Base-by-base conservation (phyloP, 37 sponge, comb jelly and placozoan genomes). In the Agelas oroides region DNA sequence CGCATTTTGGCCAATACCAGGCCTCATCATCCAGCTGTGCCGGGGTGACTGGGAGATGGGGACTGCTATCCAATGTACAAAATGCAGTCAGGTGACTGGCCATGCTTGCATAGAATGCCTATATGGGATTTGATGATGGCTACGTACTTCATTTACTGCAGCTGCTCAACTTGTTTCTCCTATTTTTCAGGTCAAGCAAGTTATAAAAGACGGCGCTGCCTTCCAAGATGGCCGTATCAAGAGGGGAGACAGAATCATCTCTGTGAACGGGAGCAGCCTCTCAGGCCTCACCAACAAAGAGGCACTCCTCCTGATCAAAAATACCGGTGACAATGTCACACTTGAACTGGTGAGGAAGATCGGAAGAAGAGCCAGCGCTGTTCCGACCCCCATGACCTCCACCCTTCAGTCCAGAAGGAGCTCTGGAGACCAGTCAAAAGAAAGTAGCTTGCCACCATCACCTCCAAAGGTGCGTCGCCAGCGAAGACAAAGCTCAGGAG, bases 231-330 rank as follows among this genome's bases (percentile, higher is more conserved):
- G 86, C 2, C 33, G 59, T 36, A 79, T 95, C 17, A 85, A 68
- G 71, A 56, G 66, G 58, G 89, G 89, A 5, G 92, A 95, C 38
- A 38, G 86, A 12, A 21, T 95, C 39, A 17, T 95, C 54, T 88
- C 76, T 6, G 92, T 95, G 52, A 95, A 95, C 71, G 92, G 75
- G 11, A 33, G 24, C 39, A 74, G 54, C 21, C 65, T 95, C 0
- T 65, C 21, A 2, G 86, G 92, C 18, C 18, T 76, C 31, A 87
- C 92, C 1, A 74, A 88, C 31, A 65, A 74, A 35, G 75, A 80
- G 19, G 86, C 92, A 14, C 53, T 71, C 3, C 60, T 80, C 0
- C 18, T 91, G 0, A 83, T 95, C 52, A 95, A 84, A 54, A 31
- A 73, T 0, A 40, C 86, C n/a, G 91, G 84, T n/a, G 70, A 76